A percentile compares a stretch with the other conserved stretches of the same genome.
These are phyloP conservation scores for Monarcha castaneiventris DNA, from an alignment of 2,113 vertebrate species.

Conservation along the genomic window DNA sequence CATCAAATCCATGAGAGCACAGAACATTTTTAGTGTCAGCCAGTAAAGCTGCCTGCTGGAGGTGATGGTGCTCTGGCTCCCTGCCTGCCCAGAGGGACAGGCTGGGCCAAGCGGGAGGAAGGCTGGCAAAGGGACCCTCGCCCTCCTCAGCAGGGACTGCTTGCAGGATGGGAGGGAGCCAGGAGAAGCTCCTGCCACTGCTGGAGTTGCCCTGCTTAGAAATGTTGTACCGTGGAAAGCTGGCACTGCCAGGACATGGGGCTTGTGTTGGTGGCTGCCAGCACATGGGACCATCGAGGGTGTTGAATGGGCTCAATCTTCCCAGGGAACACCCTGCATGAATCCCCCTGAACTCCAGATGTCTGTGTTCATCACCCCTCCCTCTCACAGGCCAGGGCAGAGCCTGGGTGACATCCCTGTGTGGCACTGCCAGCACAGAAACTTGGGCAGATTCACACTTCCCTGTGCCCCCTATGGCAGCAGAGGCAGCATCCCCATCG, in stretches of 20 bases:
- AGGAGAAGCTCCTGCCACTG: not conserved
- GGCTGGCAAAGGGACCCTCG: not conserved
- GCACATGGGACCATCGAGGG: rapidly evolving
- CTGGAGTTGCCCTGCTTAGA: not conserved
- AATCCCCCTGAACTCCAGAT: rapidly evolving
- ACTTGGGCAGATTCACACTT: rapidly evolving
- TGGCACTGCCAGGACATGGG: not conserved
- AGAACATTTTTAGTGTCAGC: slow-evolving; percentile 72
- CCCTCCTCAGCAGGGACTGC: not conserved
- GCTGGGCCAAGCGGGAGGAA: not conserved
- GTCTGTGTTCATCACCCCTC: rapidly evolving
- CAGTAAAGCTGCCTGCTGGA: slow-evolving; percentile 71
- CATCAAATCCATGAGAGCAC: slow-evolving; percentile 77
- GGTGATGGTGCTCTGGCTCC: slow-evolving; percentile 23
- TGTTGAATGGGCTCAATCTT: not conserved
- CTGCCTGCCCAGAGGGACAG: not conserved
- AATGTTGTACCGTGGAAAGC: not conserved
- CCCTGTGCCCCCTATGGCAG: rapidly evolving
- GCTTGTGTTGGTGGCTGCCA: not conserved
- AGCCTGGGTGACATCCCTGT: not conserved
- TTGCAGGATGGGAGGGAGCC: not conserved
- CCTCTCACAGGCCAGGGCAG: not conserved
- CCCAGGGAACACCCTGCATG: not conserved
- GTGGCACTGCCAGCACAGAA: not conserved
- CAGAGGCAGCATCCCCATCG: rapidly evolving